These are phyloP conservation scores for Branchellion lobata DNA, from an alignment of 2,888 invertebrate genomes.

Conservation along the genomic window DNA sequence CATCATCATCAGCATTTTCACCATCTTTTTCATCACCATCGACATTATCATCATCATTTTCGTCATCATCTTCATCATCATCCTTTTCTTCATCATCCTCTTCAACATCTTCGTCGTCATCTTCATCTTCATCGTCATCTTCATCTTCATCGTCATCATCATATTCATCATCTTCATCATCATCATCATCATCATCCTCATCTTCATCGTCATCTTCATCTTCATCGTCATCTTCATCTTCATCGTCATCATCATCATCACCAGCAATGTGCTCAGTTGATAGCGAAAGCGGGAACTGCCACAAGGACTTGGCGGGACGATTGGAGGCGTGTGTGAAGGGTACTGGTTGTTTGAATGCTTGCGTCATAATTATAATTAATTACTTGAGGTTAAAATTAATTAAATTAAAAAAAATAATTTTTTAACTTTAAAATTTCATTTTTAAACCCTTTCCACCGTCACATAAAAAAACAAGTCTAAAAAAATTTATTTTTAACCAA, in stretches of 20 bases:
- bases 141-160: background rate
- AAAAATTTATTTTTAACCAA: too few relatives aligned
- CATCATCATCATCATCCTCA: conserved; percentile 20
- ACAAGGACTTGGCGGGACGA: too few relatives aligned
- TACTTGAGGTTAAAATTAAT: too few relatives aligned
- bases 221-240: background rate
- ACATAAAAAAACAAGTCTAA: too few relatives aligned
- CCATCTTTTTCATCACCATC: background rate
- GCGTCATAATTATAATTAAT: too few relatives aligned
- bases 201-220: conserved; percentile 4
- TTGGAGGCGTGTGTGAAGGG: too few relatives aligned
- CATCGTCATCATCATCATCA: conserved; percentile 22
- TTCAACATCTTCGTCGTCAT: background rate
- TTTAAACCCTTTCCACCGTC: too few relatives aligned
- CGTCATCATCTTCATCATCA: conserved; percentile 18
- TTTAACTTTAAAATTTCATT: too few relatives aligned
- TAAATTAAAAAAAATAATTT: too few relatives aligned
- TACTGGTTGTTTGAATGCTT: too few relatives aligned
- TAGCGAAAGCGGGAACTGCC: background rate
- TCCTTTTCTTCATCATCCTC: background rate
- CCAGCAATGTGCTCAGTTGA: background rate
- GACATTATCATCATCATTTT: background rate
- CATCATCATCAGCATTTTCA: background rate
- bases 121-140: background rate
- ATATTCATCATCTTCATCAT: conserved; percentile 2